Evolutionary conservation across 2,113 vertebrate species (phyloP).

Genomic region (Phaetusa simplex): DNA sequence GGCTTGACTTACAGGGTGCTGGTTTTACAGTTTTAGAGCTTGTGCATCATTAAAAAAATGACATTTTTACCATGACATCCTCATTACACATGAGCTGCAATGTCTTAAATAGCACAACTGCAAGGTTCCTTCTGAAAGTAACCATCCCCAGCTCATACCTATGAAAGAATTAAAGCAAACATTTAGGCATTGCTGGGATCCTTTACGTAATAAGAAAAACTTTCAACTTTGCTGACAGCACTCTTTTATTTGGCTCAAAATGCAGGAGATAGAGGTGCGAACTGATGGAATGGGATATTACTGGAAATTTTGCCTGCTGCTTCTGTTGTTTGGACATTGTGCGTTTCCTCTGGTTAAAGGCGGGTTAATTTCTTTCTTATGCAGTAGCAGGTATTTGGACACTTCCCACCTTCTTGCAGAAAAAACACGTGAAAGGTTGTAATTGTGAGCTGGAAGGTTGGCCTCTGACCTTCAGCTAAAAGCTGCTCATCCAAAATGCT

Average conservation of each 20-base stretch:
- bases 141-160: neutral
- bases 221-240: neutral
- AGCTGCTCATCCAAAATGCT: neutral
- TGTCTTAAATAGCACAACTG: constrained; percentile 7
- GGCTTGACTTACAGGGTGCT: constrained; percentile 40
- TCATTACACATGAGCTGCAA: neutral
- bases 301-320: neutral
- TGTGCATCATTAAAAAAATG: constrained; percentile 24
- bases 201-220: neutral
- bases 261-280: neutral
- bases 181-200: neutral
- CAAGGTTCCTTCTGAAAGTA: neutral
- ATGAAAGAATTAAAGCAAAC: neutral
- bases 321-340: neutral
- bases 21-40: constrained; percentile 37
- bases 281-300: neutral
- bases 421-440: neutral
- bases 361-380: neutral
- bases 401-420: neutral
- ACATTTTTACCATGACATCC: constrained; percentile 11
- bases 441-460: neutral
- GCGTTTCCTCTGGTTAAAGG: neutral
- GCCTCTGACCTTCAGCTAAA: neutral
- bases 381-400: neutral
- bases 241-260: neutral